Base-by-base conservation (phyloP, 2,888 invertebrate genomes). In the Molanna angustata region DNA sequence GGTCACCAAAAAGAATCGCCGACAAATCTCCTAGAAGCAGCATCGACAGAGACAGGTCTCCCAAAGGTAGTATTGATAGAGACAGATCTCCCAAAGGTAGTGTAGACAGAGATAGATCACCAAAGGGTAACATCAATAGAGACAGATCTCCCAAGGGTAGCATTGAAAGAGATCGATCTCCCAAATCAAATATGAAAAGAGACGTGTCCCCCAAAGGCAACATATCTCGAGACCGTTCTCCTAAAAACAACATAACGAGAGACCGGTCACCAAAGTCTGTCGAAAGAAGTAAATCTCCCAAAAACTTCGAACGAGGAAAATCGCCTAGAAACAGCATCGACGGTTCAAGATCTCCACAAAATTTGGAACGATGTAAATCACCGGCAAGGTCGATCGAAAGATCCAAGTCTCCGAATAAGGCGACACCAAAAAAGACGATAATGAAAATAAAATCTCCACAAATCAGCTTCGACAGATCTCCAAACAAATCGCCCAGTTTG, bases 251-350 rank as follows among this genome's bases (percentile, higher is more conserved):
- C 61, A 78, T 81, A 50, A 80, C 81, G 60, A 78, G 81, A 52
- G 71, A 73, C 1, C 69, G 73, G 7, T 82, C 82, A 0, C 82
- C 83, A n/a, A 74, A 80, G 4, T 78, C 79, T 54, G 80, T 79
- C 13, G 51, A 50, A 9, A 35, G 49, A 6, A 39, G 39, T 7
- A 56, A 51, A 40, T 52, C 51, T 3, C 39, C 45, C 7, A 59
- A 56, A 46, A 49, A 31, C 42, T 78, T 81, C 20, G 80, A 82
- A 60, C 78, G 80, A 52, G 71, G 73, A 1, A 57, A 52, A 43
- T 56, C 56, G n/a, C 52, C 56, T 7, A 31, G 50, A 20, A 56
- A 41, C 21, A 56, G 58, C 41, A 54, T 58, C 16, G 60, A 60
- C 17, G 42, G 40, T 9, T 74, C 35, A 4, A 71, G 72, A 14